A percentile compares a stretch with the other conserved stretches of the same genome.
phyloP scores from a whole-genome alignment of 2,113 vertebrate species.

The Haplochromis vanheusdeni region DNA sequence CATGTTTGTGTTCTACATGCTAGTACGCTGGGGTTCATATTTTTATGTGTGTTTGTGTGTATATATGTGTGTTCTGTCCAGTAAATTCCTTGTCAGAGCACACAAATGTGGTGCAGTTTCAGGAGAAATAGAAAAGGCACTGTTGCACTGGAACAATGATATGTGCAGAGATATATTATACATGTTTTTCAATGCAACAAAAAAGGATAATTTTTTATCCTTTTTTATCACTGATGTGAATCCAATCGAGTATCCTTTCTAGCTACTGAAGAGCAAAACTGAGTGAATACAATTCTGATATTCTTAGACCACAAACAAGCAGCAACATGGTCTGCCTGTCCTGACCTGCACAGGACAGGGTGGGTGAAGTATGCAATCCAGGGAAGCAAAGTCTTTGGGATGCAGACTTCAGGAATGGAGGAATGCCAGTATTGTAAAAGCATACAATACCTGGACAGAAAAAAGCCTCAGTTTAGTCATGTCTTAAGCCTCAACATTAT shows the following conservation, averaged over 20 bases:
- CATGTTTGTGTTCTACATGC: background rate
- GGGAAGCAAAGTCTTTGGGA: background rate
- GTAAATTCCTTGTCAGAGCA: background rate
- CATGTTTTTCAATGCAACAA: background rate
- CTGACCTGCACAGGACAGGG: background rate
- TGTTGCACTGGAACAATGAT: background rate
- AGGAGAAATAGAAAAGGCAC: background rate
- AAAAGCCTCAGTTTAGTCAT: background rate
- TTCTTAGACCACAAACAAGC: background rate
- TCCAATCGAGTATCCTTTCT: background rate
- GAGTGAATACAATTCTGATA: background rate
- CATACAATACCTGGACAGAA: background rate
- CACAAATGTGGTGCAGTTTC: background rate
- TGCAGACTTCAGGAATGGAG: background rate
- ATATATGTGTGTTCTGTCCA: background rate
- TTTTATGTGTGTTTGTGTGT: background rate
- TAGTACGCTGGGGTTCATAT: background rate
- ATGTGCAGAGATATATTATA: background rate
- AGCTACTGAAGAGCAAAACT: background rate
- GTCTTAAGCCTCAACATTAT: background rate
- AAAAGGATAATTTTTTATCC: background rate
- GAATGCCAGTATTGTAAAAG: background rate
- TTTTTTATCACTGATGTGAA: background rate
- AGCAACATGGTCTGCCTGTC: background rate
- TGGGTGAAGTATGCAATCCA: background rate